Evolutionary conservation across 2,888 invertebrate species (phyloP).

Genomic region (Perdita meconis): DNA sequence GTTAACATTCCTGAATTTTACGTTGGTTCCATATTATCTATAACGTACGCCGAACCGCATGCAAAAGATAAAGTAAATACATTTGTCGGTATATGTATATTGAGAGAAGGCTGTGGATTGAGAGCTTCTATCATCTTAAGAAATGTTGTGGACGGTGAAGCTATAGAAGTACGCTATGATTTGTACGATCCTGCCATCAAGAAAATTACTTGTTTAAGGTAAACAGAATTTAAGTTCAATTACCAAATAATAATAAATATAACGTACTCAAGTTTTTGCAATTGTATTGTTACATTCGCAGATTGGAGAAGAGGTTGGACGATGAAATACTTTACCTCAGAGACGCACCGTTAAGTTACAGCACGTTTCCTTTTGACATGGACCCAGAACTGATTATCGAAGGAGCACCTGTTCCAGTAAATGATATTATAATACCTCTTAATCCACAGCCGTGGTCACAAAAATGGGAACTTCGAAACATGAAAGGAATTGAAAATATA

Average conservation of each 20-base stretch:
- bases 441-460: slow-evolving; percentile 95
- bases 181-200: slow-evolving; percentile 97
- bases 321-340: slow-evolving; percentile 94
- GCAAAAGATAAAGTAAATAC: slow-evolving; percentile 92
- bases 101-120: slow-evolving; percentile 92
- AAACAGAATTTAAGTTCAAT: slow-evolving; percentile 13
- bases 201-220: slow-evolving; percentile 93
- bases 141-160: slow-evolving; percentile 96
- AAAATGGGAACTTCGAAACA: slow-evolving; percentile 93
- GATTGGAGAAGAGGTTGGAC: slow-evolving; percentile 96
- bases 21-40: slow-evolving; percentile 96
- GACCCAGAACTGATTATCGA: slow-evolving; percentile 92
- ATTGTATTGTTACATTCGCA: slow-evolving; percentile 42
- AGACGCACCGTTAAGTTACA: slow-evolving; percentile 95
- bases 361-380: slow-evolving; percentile 97
- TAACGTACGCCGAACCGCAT: slow-evolving; percentile 94
- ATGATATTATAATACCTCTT: slow-evolving; percentile 88
- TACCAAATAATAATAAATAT: background rate
- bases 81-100: slow-evolving; percentile 98
- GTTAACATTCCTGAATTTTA: slow-evolving; percentile 99
- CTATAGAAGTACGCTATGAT: slow-evolving; percentile 90
- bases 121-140: slow-evolving; percentile 94
- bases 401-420: slow-evolving; percentile 91
- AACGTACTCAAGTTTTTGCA: background rate
- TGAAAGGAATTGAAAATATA: slow-evolving; percentile 90